Evolutionary conservation across 2,113 vertebrate genomes (phyloP).

Genomic region (Cephalopholis sonnerati): DNA sequence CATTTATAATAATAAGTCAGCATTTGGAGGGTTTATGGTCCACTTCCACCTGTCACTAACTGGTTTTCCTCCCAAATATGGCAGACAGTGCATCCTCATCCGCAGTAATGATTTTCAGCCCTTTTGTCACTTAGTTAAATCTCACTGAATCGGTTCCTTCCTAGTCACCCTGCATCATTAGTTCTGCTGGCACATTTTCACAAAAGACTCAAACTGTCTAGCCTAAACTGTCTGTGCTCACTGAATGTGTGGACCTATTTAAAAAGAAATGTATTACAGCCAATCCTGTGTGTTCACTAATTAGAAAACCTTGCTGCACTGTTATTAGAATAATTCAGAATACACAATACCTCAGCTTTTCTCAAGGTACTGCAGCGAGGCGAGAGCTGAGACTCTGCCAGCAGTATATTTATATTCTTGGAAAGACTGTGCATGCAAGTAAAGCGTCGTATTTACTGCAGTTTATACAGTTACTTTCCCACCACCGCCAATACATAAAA

Average conservation of each 20-base stretch:
- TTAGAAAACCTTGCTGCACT: slow-evolving; percentile 22
- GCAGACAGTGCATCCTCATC: background rate
- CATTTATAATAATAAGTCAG: background rate
- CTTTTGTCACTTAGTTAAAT: slow-evolving; percentile 35
- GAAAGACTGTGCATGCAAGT: background rate
- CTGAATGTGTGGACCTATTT: slow-evolving; percentile 34
- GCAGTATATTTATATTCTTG: slow-evolving; percentile 16
- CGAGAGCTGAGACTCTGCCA: background rate
- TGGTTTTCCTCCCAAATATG: background rate
- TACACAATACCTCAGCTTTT: slow-evolving; percentile 31
- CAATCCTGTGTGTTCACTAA: slow-evolving; percentile 25
- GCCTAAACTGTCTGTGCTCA: slow-evolving; percentile 9
- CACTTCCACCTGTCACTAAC: background rate
- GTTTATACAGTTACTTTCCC: background rate
- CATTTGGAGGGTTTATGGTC: slow-evolving; percentile 1
- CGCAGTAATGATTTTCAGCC: slow-evolving; percentile 28
- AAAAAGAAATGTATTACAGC: slow-evolving; percentile 26
- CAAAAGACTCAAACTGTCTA: slow-evolving; percentile 21
- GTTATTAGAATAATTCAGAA: slow-evolving; percentile 24
- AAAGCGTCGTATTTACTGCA: slow-evolving; percentile 14
- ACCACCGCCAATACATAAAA: slow-evolving; percentile 2
- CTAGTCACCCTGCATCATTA: slow-evolving; percentile 28
- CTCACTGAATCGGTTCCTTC: slow-evolving; percentile 18
- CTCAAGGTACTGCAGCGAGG: slow-evolving; percentile 19
- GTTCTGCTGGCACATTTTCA: slow-evolving; percentile 36